Base-by-base conservation (phyloP, 2,797 vertebrate species). In the Lycodopsis pacificus region DNA sequence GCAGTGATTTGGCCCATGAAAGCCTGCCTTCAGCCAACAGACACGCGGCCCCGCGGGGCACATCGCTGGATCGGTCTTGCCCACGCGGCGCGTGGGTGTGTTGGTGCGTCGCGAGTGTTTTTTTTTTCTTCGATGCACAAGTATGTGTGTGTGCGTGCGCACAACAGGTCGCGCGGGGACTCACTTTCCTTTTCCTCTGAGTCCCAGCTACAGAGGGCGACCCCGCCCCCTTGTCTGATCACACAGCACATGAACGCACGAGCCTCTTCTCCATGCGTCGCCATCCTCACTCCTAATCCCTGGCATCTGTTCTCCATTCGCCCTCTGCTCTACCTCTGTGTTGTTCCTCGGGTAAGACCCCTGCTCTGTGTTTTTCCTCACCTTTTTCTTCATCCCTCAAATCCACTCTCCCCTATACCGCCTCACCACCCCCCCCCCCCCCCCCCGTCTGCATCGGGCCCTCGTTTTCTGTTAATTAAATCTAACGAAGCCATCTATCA, bases 401-500 rank as follows among this genome's bases (percentile, higher is more conserved):
- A 89, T 89, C 89, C 80, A 81, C 75, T 81, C 30, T 73, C 75
- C 79, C 20, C 20, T n/a, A 44, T 14, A 4, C 79, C 74, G 81
- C 25, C 34, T 76, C 91, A 89, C 78, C n/a, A n/a, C 65, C 77
- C 74, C 20, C 10, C 63, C 78, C 73, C 79, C 25, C 30, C 67
- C 89, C 89, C 77, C 65, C 78, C 73, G 85, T 88, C 91, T 90
- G 80, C 83, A 86, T 82, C 66, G 53, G 86, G 84, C 90, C 90
- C 84, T 88, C 72, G 80, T 75, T 84, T 78, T 54, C 88, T 88
- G 81, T 91, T 95, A 95, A 95, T 95, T 95, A 94, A 95, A 95
- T 94, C 91, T 94, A 95, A 95, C 93, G 92, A 95, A 94, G 82
- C 80, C 88, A 86, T 93, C 91, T 92, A 94, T 94, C 91, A 92